phyloP scores from a whole-genome alignment of 2,888 invertebrate genomes.

The Apodemia hepburni region DNA sequence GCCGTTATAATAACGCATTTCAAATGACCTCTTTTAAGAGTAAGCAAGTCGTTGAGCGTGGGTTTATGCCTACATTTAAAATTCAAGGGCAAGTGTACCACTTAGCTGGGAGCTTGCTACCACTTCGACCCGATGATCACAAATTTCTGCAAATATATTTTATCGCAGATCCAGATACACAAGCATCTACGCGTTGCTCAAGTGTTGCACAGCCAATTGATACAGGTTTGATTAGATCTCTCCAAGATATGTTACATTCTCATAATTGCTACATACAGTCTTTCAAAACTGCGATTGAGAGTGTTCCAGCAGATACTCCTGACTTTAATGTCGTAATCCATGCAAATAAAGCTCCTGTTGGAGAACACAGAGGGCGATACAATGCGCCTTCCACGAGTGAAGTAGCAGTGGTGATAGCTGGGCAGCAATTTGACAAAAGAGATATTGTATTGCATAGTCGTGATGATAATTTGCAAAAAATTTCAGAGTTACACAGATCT shows the following conservation, averaged over 20 bases:
- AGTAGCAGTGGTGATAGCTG: conserved; percentile 35
- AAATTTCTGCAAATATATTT: conserved; percentile 34
- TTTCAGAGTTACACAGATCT: conserved; percentile 33
- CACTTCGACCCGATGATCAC: conserved; percentile 32
- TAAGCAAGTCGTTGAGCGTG: conserved; percentile 30
- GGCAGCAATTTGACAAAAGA: conserved; percentile 35
- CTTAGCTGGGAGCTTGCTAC: conserved; percentile 30
- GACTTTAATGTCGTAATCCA: conserved; percentile 34
- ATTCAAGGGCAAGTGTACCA: conserved; percentile 33
- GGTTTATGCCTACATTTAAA: conserved; percentile 35
- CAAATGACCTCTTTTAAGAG: conserved; percentile 35
- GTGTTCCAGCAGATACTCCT: conserved; percentile 31
- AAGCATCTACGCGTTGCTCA: conserved; percentile 32
- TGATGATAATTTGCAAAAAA: conserved; percentile 34
- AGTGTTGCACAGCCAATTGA: conserved; percentile 32
- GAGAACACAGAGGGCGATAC: conserved; percentile 34
- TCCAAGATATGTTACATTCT: conserved; percentile 35
- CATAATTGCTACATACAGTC: conserved; percentile 33
- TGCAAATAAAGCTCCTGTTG: conserved; percentile 33
- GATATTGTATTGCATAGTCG: conserved; percentile 35
- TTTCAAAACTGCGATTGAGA: conserved; percentile 35
- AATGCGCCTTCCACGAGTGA: conserved; percentile 35
- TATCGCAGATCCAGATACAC: conserved; percentile 32
- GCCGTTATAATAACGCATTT: conserved; percentile 34
- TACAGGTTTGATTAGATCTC: conserved; percentile 31